Evolutionary conservation across 2,797 vertebrate species (phyloP), one percentile per base, ranked within the genome.

Genomic region (Triplophysa bombifrons): DNA sequence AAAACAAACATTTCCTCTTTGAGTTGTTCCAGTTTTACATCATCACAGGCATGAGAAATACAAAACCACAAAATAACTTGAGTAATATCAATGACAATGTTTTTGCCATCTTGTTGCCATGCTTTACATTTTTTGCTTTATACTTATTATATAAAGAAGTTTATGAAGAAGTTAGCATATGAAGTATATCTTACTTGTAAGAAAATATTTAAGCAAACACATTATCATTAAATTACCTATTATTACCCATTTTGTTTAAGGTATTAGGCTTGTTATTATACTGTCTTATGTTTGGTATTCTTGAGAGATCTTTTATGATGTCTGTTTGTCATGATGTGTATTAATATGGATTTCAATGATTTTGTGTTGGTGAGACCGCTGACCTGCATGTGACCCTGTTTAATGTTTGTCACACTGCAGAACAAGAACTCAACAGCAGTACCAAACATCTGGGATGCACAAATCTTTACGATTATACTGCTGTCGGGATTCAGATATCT

Each of bases 311-410:
- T 17, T 75, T 46, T 56, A n/a, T 67, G 16, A 76, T 56, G 74
- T 76, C 19, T 34, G 61, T 8, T 25, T 75, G 73, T 66, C 56
- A 17, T 30, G 74, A 67, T 65, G 51, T 27, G 34, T 2, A 44
- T 66, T 66, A 41, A 55, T 27, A 25, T 65, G 14, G 63, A 75
- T 46, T 55, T 55, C 25, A 76, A 56, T 76, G 63, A 76, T 66
- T 67, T 76, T 55, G 63, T 1, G 50, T 27, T 56, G 20, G n/a
- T 56, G 16, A 76, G 48, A 13, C 56, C 25, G n/a, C 9, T 75
- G 61, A 75, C 50, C 61, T 41, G 14, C 30, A 16, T 13, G 30
- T 2, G 2, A 55, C 73, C n/a, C 14, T 19, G 34, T 66, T 55
- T 10, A 66, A 41, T 20, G 19, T 25, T 14, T 27, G 1, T 74